Base-by-base conservation (phyloP, 2,113 vertebrate species). In the Tetrax tetrax region DNA sequence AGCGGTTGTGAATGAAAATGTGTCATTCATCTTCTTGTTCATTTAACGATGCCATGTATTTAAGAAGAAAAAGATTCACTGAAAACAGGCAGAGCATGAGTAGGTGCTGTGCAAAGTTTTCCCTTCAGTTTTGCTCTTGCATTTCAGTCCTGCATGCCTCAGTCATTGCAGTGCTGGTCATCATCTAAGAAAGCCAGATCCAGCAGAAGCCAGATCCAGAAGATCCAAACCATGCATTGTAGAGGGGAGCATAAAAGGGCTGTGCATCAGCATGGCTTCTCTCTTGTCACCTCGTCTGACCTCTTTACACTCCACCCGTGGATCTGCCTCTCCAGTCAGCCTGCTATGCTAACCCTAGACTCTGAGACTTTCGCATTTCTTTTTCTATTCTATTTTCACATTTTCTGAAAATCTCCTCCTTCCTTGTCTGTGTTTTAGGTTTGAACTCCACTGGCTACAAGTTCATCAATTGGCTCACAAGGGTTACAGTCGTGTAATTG, bases 201-300 rank as follows among this genome's bases (percentile, higher is more conserved):
- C 54, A 60, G 38, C 48, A 69, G 45, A 18, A 90, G 21, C 37
- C 41, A 41, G 41, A 41, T 41, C 41, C 41, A 41, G 41, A 41
- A 41, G 41, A 41, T 41, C 41, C 41, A 41, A 41, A 14, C 41
- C 41, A 41, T 74, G 41, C 24, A 22, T 19, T 28, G 28, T 4
- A 28, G 8, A 12, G 33, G 13, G 10, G 35, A 76, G 35, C 48
- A 6, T 28, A 80, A 76, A 38, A 57, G 27, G 38, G 29, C 63
- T 48, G 21, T 27, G 3, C 3, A 2, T 23, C 1, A 0, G 22
- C 0, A 0, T 48, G 69, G 19, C 27, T 50, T 70, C 45, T 89
- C 28, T 74, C 33, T 23, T 54, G 25, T n/a, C 35, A 59, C 23
- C 33, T 68, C 14, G 7, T 60, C 31, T n/a, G 33, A 69, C 18